Base-by-base conservation (phyloP, 2,113 vertebrate species). In the Callorhinus ursinus region DNA sequence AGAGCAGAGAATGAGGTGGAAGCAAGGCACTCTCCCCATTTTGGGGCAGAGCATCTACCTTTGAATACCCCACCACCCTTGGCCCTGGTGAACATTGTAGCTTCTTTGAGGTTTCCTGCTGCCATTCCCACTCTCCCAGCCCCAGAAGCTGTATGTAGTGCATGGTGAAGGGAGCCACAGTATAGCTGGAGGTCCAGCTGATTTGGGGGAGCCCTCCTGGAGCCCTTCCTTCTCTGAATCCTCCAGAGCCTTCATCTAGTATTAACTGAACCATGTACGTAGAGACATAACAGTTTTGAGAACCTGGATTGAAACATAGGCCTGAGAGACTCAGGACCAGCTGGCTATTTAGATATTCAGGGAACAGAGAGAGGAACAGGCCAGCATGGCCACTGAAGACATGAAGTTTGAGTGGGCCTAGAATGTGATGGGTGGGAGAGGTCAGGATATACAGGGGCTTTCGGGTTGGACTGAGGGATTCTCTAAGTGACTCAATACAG, bases 191-290 rank as follows among this genome's bases (percentile, higher is more conserved):
- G 39, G 39, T 55, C 42, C 24, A 92, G 72, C 61, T 88, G 36
- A 46, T 77, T 92, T 87, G 55, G n/a, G 57, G 77, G 46, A 57
- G 46, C 21, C 18, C n/a, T 90, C 42, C 57, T 39, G 76, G 42
- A 90, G 49, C 11, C 31, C 28, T 94, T 57, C 67, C 49, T 84
- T 59, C 57, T 85, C 3, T 65, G 53, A 86, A 18, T 7, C 39
- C 57, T 28, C 14, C 36, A 81, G 39, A 53, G 16, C 72, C 53
- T 39, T 85, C 57, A 61, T 51, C 84, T 67, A 26, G 2, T 59
- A 22, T 93, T 94, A 97, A 81, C 16, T 93, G 76, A 92, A 89
- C 79, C 94, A 69, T 79, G 11, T 46, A 22, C 26, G 16, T 76
- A 13, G 18, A 26, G 42, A n/a, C 18, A 67, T 26, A 95, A 49